phyloP scores from a whole-genome alignment of 2,797 vertebrate genomes.

The Antrozous pallidus region DNA sequence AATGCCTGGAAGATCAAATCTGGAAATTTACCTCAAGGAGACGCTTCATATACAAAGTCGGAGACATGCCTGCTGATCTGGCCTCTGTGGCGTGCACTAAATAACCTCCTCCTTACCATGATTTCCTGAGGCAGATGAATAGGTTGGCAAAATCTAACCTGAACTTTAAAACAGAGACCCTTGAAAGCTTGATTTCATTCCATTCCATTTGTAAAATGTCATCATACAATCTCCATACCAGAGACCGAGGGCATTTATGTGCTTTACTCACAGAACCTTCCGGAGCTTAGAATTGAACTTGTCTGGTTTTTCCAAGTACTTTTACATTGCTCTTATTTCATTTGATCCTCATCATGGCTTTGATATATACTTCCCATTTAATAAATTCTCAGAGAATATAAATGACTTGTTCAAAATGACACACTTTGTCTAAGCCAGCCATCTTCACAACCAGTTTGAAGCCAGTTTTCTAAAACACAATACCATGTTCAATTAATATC shows the following conservation, averaged over 20 bases:
- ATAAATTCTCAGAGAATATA: background rate
- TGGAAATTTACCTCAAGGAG: background rate
- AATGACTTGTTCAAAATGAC: background rate
- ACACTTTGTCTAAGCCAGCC: background rate
- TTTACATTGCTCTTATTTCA: background rate
- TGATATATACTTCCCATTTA: background rate
- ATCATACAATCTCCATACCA: background rate
- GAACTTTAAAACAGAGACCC: background rate
- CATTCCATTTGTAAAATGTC: background rate
- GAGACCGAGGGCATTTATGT: background rate
- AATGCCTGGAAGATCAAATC: slow-evolving; percentile 24
- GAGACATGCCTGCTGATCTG: background rate
- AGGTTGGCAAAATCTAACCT: background rate
- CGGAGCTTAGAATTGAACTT: background rate
- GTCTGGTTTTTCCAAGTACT: background rate
- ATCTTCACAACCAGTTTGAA: background rate
- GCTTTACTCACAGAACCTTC: background rate
- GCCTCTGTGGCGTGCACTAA: background rate
- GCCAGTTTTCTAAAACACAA: background rate
- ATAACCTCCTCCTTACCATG: background rate
- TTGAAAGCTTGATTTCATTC: background rate
- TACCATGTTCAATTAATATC: background rate
- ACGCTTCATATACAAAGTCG: background rate
- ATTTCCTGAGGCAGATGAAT: background rate
- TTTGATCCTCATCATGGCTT: background rate